Evolutionary conservation across 2,113 vertebrate genomes (phyloP).

Genomic region (Cathartes aura): DNA sequence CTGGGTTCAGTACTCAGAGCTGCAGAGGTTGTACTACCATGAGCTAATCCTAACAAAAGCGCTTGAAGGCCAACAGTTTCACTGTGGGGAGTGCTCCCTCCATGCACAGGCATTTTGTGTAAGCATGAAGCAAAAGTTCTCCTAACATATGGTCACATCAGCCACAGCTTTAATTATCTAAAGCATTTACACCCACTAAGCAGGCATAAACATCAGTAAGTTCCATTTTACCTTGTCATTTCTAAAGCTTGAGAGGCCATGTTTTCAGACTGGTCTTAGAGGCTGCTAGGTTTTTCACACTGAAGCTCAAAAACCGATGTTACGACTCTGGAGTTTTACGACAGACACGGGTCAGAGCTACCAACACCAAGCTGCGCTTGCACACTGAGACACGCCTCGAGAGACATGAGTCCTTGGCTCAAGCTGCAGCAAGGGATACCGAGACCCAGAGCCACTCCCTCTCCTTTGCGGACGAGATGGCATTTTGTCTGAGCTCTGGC

Average conservation of each 20-base stretch:
- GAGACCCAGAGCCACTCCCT: not conserved
- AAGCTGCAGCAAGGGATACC: not conserved
- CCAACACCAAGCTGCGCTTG: not conserved
- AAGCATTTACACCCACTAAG: not conserved
- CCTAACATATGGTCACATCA: fast-evolving
- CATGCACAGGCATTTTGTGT: not conserved
- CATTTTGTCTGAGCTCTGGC: not conserved
- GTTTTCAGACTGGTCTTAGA: not conserved
- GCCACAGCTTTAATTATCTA: not conserved
- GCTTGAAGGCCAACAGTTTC: not conserved
- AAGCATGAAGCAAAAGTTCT: not conserved
- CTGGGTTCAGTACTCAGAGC: not conserved
- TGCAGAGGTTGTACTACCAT: not conserved
- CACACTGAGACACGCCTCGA: not conserved
- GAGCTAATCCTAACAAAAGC: not conserved
- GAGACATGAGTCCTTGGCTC: not conserved
- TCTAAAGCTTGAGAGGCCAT: not conserved
- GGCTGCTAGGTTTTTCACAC: not conserved
- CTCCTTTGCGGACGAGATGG: not conserved
- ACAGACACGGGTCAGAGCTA: not conserved
- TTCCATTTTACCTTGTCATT: not conserved
- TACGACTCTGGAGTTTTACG: fast-evolving
- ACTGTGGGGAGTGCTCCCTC: not conserved
- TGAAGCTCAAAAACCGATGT: not conserved
- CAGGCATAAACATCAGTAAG: not conserved